These are phyloP conservation scores for Desmodus rotundus DNA, from an alignment of 2,113 vertebrate species.

Conservation along the genomic window DNA sequence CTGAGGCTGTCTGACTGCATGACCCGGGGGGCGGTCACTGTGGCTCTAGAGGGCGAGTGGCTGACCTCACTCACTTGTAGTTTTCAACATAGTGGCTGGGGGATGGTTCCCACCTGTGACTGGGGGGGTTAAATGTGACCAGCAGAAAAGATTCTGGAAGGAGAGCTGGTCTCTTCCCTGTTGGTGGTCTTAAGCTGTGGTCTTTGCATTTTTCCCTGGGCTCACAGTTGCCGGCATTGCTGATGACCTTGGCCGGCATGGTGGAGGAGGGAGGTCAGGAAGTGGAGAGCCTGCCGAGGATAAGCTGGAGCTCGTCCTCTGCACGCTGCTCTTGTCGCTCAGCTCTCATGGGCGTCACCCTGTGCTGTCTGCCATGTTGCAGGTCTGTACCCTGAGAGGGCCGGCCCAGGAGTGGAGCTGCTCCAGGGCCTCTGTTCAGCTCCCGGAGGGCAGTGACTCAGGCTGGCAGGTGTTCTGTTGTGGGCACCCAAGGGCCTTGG, in stretches of 20 bases:
- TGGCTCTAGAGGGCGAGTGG: fast-evolving
- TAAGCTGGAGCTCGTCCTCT: fast-evolving
- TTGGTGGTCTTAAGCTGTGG: neutral
- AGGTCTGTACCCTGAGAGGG: fast-evolving
- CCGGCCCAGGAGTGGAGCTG: neutral
- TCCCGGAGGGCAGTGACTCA: no score
- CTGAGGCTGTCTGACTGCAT: fast-evolving
- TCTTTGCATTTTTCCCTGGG: fast-evolving
- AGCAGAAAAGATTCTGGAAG: neutral
- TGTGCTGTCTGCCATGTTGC: neutral
- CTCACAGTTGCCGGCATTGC: neutral
- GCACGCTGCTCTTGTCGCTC: fast-evolving
- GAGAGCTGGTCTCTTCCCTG: neutral
- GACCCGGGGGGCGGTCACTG: neutral
- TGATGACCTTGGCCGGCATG: neutral
- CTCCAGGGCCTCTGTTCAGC: neutral
- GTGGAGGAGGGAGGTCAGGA: neutral
- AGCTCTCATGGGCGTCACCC: fast-evolving
- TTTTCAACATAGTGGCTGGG: fast-evolving
- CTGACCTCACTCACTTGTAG: fast-evolving
- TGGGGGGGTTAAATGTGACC: neutral
- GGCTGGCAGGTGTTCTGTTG: neutral
- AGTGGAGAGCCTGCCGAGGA: neutral
- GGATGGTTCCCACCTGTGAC: neutral
- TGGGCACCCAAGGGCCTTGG: neutral